phyloP scores from a whole-genome alignment of 2,797 vertebrate species.

The Onychomys leucogaster region DNA sequence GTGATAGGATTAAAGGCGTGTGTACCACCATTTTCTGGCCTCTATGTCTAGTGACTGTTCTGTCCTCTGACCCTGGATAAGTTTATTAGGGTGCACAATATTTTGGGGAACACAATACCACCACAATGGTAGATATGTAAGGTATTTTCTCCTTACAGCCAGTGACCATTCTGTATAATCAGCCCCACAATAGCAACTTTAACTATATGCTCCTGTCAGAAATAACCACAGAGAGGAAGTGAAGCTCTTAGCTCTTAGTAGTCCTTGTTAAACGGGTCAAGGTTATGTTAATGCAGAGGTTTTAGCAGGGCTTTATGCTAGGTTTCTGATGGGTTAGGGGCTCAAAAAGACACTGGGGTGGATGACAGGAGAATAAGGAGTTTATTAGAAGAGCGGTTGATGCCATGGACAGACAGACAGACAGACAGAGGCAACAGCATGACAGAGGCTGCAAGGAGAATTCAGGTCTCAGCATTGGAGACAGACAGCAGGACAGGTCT shows the following conservation, averaged over 20 bases:
- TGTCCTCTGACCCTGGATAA: no score
- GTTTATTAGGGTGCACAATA: no score
- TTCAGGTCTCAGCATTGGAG: background rate
- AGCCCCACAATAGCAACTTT: background rate
- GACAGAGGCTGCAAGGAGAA: background rate
- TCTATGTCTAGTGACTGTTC: no score
- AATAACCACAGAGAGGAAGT: conserved; percentile 5
- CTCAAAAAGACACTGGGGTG: background rate
- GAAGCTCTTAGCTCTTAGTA: background rate
- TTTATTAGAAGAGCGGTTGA: background rate
- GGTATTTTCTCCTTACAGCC: background rate
- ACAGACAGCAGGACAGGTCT: background rate
- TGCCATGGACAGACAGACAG: no score
- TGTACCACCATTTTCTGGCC: no score
- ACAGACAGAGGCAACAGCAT: background rate
- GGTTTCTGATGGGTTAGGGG: background rate
- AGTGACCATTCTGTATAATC: background rate
- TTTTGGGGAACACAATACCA: no score
- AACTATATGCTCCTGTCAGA: background rate
- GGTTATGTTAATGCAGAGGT: background rate
- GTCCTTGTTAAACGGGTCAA: conserved; percentile 18
- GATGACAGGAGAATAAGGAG: background rate
- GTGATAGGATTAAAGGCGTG: no score
- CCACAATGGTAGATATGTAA: background rate
- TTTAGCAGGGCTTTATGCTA: background rate